Percentiles rank a stretch among this genome's conserved stretches.
These are phyloP conservation scores for Pelecanus crispus DNA, from an alignment of 2,113 vertebrate species.

Conservation along the genomic window DNA sequence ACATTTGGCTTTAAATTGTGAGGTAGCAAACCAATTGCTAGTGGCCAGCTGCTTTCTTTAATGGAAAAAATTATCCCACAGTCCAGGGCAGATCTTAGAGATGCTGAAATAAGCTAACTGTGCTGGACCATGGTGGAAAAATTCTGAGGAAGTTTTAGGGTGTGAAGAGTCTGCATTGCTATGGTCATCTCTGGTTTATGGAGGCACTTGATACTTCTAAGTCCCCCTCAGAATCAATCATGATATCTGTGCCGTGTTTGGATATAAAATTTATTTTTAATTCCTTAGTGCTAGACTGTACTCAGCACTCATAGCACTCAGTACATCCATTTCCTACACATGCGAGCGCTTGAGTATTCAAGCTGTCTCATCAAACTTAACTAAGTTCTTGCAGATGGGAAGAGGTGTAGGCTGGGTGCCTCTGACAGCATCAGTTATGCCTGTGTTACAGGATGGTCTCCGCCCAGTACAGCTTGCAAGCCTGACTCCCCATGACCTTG, in stretches of 20 bases:
- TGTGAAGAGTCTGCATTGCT: background rate
- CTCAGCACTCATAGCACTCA: background rate
- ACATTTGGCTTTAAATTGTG: background rate
- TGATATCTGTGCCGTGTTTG: background rate
- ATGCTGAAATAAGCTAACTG: background rate
- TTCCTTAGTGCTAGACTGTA: background rate
- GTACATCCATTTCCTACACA: background rate
- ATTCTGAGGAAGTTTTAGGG: background rate
- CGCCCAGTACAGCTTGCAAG: background rate
- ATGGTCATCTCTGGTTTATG: background rate
- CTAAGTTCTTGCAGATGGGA: background rate
- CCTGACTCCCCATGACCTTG: background rate
- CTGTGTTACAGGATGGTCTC: background rate
- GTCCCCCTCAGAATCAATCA: background rate
- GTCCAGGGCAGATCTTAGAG: background rate
- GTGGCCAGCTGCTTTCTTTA: background rate
- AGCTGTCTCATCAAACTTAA: background rate
- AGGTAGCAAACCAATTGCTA: background rate
- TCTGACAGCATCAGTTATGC: background rate
- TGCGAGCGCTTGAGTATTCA: background rate
- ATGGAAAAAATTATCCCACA: background rate
- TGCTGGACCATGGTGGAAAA: background rate
- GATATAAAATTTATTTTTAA: background rate
- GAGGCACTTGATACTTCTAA: background rate
- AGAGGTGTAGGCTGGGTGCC: background rate